Evolutionary conservation across 2,113 vertebrate species (phyloP), one percentile per base, ranked within the genome.

Genomic region (Tetrax tetrax): DNA sequence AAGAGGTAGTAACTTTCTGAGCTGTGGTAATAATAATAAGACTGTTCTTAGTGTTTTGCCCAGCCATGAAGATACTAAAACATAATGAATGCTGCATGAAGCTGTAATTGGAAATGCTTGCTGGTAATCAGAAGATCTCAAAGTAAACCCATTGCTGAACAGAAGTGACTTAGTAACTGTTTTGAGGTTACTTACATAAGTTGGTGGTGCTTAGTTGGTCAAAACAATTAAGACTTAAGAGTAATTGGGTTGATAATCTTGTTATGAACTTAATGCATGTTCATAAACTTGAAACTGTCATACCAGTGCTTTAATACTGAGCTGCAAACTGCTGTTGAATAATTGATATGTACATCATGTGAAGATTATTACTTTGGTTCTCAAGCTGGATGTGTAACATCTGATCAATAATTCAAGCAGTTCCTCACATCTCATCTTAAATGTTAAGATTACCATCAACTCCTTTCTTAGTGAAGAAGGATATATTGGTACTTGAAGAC

Each of bases 231-330:
- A 76, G 65, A 15, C 10, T 1, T 22, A 14, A 53, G 47, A 63
- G 45, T 77, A 66, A 79, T n/a, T 66, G 71, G 3, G 15, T 45
- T 95, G 87, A 84, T 95, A 96, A 89, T 88, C 20, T 94, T 80
- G 9, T 61, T 87, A 33, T 3, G 35, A 82, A 85, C 35, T 91
- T 91, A 43, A 38, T 53, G 6, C 4, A 25, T 38, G 21, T 75
- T 87, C 6, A 33, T 89, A 68, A 87, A 77, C 35, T 61, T 72
- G 37, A 43, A 95, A 54, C 25, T 75, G 22, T 65, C 3, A 1
- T 70, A 83, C 18, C 23, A 80, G 37, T 59, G 37, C 18, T 81
- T 56, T 43, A 82, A 60, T 53, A 50, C 11, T 37, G 51, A 59
- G 35, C 33, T 89, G 31, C 64, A 83, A 16, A n/a, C 20, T 61